These are phyloP conservation scores for Chalcosyrphus nemorum DNA, from an alignment of 2,888 invertebrate genomes.

Conservation along the genomic window DNA sequence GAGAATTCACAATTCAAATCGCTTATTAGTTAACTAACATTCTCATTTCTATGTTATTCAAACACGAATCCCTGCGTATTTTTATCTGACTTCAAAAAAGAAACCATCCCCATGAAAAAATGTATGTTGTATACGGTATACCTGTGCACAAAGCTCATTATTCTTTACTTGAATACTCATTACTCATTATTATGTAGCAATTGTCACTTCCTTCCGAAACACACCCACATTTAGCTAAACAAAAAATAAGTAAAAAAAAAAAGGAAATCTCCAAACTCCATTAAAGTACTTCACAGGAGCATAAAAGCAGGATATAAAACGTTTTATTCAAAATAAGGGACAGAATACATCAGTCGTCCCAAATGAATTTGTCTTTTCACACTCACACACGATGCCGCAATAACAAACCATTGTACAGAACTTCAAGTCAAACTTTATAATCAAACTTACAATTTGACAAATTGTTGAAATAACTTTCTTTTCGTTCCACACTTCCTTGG, in stretches of 20 bases:
- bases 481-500: conserved; percentile 6
- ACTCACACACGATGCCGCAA: conserved; percentile 12
- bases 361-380: conserved; percentile 36
- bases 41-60: too few relatives aligned
- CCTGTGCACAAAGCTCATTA: background rate
- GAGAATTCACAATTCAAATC: too few relatives aligned
- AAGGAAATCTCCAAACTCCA: background rate
- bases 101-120: too few relatives aligned
- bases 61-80: too few relatives aligned
- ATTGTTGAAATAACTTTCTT: conserved; percentile 60
- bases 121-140: too few relatives aligned
- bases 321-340: conserved; percentile 11
- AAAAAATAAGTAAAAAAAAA: background rate
- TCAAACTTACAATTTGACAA: conserved; percentile 67
- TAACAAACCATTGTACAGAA: conserved; percentile 48
- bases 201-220: background rate
- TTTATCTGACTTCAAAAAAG: too few relatives aligned
- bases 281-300: background rate
- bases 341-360: conserved; percentile 8
- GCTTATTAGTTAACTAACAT: too few relatives aligned
- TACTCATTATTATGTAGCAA: background rate
- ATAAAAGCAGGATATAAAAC: conserved; percentile 10
- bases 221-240: background rate
- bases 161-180: background rate
- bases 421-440: conserved; percentile 61